phyloP scores from a whole-genome alignment of 1,140 invertebrate species.

The Rhopalosiphum padi region DNA sequence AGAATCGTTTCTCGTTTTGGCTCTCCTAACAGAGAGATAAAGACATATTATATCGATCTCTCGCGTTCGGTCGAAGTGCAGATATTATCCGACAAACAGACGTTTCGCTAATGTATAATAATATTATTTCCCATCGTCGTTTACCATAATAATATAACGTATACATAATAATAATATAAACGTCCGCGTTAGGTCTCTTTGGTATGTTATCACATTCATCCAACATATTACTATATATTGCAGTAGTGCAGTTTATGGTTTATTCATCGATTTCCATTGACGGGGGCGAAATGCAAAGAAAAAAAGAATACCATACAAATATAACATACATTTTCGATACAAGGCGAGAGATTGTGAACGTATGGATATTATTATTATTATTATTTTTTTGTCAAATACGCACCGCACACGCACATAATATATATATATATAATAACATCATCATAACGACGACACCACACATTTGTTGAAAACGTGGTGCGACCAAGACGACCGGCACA shows the following conservation, averaged over 20 bases:
- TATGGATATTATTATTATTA: neutral
- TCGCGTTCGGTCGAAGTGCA: neutral
- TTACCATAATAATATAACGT: too few relatives aligned
- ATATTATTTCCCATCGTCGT: neutral
- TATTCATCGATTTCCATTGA: neutral
- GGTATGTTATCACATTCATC: neutral
- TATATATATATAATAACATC: neutral
- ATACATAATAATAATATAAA: neutral
- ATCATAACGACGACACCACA: neutral
- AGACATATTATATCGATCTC: neutral
- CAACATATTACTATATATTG: neutral
- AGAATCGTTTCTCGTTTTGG: neutral
- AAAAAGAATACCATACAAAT: neutral
- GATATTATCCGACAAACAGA: neutral
- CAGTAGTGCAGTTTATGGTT: neutral
- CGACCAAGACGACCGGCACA: neutral
- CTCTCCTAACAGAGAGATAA: neutral
- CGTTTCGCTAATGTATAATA: neutral
- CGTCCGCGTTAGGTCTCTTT: neutral
- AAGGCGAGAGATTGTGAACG: neutral
- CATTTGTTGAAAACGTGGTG: constrained; percentile 25
- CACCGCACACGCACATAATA: constrained; percentile 1
- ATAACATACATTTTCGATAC: neutral
- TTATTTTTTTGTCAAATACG: neutral
- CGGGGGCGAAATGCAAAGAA: neutral